Conservation (phyloP, 1,140 invertebrate species). For the Achroia grisella region DNA sequence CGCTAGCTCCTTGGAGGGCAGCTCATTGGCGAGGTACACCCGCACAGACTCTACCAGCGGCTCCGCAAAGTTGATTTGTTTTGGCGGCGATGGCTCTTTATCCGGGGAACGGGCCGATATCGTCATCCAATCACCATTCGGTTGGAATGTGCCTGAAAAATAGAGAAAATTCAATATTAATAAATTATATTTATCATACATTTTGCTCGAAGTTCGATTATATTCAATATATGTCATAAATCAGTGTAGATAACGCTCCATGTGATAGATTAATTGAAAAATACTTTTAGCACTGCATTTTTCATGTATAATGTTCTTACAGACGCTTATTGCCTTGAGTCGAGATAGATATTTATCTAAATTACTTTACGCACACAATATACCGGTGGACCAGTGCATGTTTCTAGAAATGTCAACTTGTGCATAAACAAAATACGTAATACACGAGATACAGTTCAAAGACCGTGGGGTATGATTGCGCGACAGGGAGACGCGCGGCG, state of each 20-base stretch:
- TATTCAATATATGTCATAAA: no score
- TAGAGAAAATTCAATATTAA: conserved; percentile 13
- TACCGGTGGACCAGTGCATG: not conserved
- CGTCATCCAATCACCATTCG: conserved; percentile 72
- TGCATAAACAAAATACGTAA: conserved; percentile 34
- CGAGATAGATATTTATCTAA: no score
- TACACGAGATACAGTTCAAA: conserved; percentile 41
- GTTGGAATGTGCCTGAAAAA: conserved; percentile 63
- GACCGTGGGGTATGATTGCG: conserved; percentile 27
- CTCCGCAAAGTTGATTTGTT: conserved; percentile 60
- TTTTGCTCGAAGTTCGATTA: no score
- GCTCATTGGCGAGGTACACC: conserved; percentile 63
- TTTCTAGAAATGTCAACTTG: conserved; percentile 36
- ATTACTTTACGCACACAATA: no score
- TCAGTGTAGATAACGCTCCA: no score
- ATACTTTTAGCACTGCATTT: no score
- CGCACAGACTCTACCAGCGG: conserved; percentile 69
- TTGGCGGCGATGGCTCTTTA: conserved; percentile 52
- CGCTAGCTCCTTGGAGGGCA: conserved; percentile 55
- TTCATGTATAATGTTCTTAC: no score
- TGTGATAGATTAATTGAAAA: no score
- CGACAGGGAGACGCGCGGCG: conserved; percentile 19
- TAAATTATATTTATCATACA: not conserved
- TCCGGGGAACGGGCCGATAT: conserved; percentile 61
- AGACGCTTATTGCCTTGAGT: no score